A percentile compares a stretch with the other conserved stretches of the same genome.
Conservation (phyloP, 2,113 vertebrate species). For the Anser brachyrhynchus region DNA sequence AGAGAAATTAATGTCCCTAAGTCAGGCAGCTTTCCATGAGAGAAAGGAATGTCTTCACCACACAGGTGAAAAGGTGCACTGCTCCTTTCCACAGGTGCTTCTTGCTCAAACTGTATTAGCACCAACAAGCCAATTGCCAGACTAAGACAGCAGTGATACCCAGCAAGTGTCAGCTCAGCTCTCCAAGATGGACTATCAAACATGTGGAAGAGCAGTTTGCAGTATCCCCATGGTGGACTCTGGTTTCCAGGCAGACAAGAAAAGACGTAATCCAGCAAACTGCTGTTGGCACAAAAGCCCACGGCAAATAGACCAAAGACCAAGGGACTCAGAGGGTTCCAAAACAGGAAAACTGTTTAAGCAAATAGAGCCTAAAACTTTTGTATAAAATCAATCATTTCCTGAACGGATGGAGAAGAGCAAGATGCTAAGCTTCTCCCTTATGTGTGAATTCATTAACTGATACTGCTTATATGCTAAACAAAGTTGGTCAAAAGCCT, state of each 20-base stretch:
- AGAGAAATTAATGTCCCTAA: not conserved
- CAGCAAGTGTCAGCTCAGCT: not conserved
- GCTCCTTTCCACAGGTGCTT: not conserved
- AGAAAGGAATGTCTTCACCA: not conserved
- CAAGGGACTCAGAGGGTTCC: not conserved
- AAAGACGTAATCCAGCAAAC: not conserved
- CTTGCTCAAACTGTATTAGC: not conserved
- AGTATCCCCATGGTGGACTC: not conserved
- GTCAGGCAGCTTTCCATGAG: not conserved
- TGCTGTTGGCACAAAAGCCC: not conserved
- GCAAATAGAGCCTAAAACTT: not conserved
- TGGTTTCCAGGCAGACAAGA: not conserved
- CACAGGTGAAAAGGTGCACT: not conserved
- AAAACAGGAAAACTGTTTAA: not conserved
- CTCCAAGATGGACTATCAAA: not conserved
- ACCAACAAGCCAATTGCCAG: not conserved
- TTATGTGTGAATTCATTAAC: not conserved
- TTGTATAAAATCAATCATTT: not conserved
- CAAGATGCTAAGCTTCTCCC: not conserved
- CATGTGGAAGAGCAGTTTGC: not conserved
- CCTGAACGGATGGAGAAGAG: not conserved
- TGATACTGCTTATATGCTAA: not conserved
- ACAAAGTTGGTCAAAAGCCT: not conserved
- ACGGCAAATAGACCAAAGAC: not conserved
- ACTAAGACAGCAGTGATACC: not conserved